A percentile compares a stretch with the other conserved stretches of the same genome.
These are phyloP conservation scores for Nasonia giraulti DNA, from an alignment of 1,140 invertebrate species.

Conservation along the genomic window DNA sequence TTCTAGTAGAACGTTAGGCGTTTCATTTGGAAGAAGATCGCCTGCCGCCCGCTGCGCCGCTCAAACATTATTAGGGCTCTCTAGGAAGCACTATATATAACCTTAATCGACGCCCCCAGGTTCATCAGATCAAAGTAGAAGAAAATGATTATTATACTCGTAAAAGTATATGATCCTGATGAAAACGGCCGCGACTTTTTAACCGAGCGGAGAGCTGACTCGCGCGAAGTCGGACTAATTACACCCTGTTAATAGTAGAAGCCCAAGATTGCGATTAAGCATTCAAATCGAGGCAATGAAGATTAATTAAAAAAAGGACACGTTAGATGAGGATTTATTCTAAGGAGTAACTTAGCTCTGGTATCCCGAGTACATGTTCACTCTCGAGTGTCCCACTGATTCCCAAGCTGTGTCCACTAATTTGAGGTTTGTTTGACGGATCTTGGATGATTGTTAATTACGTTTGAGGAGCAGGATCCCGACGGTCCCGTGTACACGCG, in stretches of 20 bases:
- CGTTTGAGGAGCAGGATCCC: conserved; percentile 61
- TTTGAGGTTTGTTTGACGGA: conserved; percentile 68
- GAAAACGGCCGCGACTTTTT: neutral
- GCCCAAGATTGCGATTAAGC: neutral
- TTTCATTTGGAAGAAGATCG: conserved; percentile 26
- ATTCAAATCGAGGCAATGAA: neutral
- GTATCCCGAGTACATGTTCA: neutral
- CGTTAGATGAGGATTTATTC: too few species aligned
- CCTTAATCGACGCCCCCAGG: neutral
- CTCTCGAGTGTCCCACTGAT: neutral
- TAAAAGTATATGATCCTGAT: conserved; percentile 22
- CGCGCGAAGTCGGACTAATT: neutral
- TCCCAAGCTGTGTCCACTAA: conserved; percentile 62
- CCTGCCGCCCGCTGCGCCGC: too few species aligned
- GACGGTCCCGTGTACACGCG: neutral
- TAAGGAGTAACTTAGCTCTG: neutral
- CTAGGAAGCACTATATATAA: neutral
- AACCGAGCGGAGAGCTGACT: neutral
- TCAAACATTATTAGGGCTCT: conserved; percentile 1
- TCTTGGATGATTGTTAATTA: conserved; percentile 69
- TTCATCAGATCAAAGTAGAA: conserved; percentile 13
- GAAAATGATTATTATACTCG: conserved; percentile 17
- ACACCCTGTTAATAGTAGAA: neutral
- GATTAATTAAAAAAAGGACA: neutral
- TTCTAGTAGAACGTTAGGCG: conserved; percentile 6